Base-by-base conservation (phyloP, 1,140 invertebrate species). In the Schlechtendalia chinensis region DNA sequence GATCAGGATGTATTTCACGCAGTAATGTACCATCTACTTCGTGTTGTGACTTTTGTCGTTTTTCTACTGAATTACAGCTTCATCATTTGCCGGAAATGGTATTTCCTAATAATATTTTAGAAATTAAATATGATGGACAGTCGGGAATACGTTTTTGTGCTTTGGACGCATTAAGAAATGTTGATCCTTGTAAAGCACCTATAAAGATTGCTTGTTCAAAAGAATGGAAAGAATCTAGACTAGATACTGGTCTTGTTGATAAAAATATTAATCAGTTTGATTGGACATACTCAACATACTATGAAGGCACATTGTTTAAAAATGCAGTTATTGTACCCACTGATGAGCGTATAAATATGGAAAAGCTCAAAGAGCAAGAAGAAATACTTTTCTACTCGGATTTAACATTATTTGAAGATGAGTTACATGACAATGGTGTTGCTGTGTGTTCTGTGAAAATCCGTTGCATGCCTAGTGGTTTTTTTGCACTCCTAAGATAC, bases 41-140 rank as follows among this genome's bases (percentile, higher is more conserved):
- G 54, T 83, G 86, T 47, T 92, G 91, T 84, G 88, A 89, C 82
- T 90, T 90, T 84, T 91, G 90, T 84, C 95, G 93, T 83, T 98
- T 92, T 85, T 92, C 90, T 82, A 88, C 89, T 81, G 88, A 91
- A 27, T 86, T 98, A 65, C 87, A 90, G 82, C 88, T 98, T 82
- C 95, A 95, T 54, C 95, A 97, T 85, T 89, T 98, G 82, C 97
- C 97, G 22, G 97, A 99, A 85, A 99, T 99, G 97, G 93, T 98
- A 22, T 99, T 98, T 89, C 94, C 95, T 27, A 93, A 94, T 83
- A 98, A 97, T 85, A 86, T 90, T 82, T 87, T 98, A 16, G 86
- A 86, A 56, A 84, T 96, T 4, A 86, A 87, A 69, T 93, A 95
- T 85, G 87, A 89, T 81, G 87, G 87, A 84, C 94, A 94, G 67